Evolutionary conservation across 2,888 invertebrate genomes (phyloP), one percentile per base, ranked within the genome.

Genomic region (Psylliodes chrysocephalus): DNA sequence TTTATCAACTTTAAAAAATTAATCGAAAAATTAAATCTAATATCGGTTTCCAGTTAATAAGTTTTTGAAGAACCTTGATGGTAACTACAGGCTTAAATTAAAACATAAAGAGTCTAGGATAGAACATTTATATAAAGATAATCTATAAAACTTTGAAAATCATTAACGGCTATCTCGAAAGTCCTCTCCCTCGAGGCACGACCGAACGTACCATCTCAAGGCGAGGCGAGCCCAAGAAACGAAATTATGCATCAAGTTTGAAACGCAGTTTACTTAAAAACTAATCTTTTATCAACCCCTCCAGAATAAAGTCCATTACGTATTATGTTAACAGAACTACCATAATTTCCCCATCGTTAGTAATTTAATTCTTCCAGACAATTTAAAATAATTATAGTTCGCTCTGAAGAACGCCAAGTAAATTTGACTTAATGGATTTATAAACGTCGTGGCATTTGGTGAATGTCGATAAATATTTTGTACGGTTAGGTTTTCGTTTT

Each of bases 371-470:
- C 56, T 42, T 55, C 28, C 40, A 51, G 33, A 33, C 55, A 56
- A 56, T 62, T 62, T 62, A 47, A 54, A 51, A 55, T 62, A 62
- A 62, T 62, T 55, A 62, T 55, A 30, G 59, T 59, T 28, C 49
- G 15, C 14, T 19, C 22, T 17, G 22, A 59, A 49, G 46, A 40
- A 49, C 49, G 25, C 49, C 49, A 51, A 33, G 28, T 14, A 55
- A 59, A 59, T 59, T 59, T 12, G 51, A 59, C 54, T 49, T 64
- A 54, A 64, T 64, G 64, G 53, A 60, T 54, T 64, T 64, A 59
- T 64, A 64, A 64, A 64, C 64, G 64, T 64, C 59, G 40, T 38
- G 54, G 60, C 64, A 64, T 64, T 64, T 49, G 63, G 51, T 52
- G 57, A 63, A 57, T 57, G 60, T 60, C 64, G 59, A 64, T 64